Base-by-base conservation (phyloP, 2,113 vertebrate species). In the Piliocolobus tephrosceles region DNA sequence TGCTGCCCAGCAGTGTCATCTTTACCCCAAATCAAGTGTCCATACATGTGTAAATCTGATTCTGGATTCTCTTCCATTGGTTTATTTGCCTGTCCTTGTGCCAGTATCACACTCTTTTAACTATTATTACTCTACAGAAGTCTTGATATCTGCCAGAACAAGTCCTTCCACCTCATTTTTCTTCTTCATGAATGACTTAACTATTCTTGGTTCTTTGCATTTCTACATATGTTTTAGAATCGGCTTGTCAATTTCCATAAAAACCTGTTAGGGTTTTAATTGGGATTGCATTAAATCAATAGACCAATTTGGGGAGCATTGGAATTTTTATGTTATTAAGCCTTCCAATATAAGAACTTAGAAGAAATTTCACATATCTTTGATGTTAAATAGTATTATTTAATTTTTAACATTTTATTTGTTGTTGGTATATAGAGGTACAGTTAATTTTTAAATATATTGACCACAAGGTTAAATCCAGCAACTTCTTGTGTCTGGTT, bases 241-340 rank as follows among this genome's bases (percentile, higher is more conserved):
- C n/a, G 73, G 10, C 18, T 72, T 90, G 17, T 32, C 72, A 90
- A 90, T 86, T 85, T 86, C 55, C 22, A 85, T 43, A 64, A 86
- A 85, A 93, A 72, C 16, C 43, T 85, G 17, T n/a, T 90, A 79
- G 17, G 52, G 20, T 73, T 45, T 85, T 70, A 73, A 73, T 2
- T 86, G 55, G 6, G 72, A 64, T 76, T 90, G 32, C 9, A 58
- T 92, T 92, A 83, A 50, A 50, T 40, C 27, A 38, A 38, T 76
- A 88, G 57, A 40, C 70, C 47, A 78, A 50, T 85, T 85, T 50
- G 30, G 5, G 13, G 23, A 52, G 27, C 68, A 68, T 87, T 58
- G 18, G 4, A 47, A 43, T 91, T 94, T 95, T 87, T 94, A 94
- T 82, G 23, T 94, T 91, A 87, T 68, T 91, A 47, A 91, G 22